Evolutionary conservation across 2,113 vertebrate genomes (phyloP), one percentile per base, ranked within the genome.

Genomic region (Ciconia stormi): DNA sequence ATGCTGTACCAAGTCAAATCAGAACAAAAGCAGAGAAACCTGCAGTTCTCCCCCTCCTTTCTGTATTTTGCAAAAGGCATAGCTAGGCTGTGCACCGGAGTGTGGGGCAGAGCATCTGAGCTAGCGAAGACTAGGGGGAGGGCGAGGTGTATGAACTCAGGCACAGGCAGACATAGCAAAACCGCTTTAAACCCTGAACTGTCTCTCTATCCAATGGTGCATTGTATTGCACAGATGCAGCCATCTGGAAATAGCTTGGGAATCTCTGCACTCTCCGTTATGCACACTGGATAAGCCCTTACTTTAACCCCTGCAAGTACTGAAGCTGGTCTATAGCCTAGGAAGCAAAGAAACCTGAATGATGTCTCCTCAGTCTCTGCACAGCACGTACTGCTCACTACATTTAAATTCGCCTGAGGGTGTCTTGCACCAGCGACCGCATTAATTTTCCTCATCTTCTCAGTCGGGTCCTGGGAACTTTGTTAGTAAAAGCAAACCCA

Each of bases 401-500:
- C 42, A 73, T 19, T 73, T 46, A 63, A 38, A 73, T 73, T 85
- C 86, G 32, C 18, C 50, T 59, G 14, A 85, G 14, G 3, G 25
- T 53, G 47, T 59, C 44, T 84, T 22, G 73, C 49, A 82, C 23
- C 62, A 79, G 49, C 56, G n/a, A 67, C 15, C 5, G 69, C 49
- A 42, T 58, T 71, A 14, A 34, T 55, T 89, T 87, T 69, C 49
- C 26, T 61, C 29, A 23, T 70, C n/a, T 82, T 73, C 32, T 73
- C 40, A 26, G 0, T 5, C 0, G 0, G 4, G 11, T 70, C 16
- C 59, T 73, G 4, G 25, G 27, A 85, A 69, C 25, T 21, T 59
- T 46, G 82, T 14, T 38, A 78, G 32, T 40, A 67, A 88, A 82
- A 78, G 17, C 61, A 86, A 89, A 86, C 20, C 32, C 40, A 70